Conservation (phyloP, 2,888 invertebrate genomes). For the Gandaritis pyraliata region DNA sequence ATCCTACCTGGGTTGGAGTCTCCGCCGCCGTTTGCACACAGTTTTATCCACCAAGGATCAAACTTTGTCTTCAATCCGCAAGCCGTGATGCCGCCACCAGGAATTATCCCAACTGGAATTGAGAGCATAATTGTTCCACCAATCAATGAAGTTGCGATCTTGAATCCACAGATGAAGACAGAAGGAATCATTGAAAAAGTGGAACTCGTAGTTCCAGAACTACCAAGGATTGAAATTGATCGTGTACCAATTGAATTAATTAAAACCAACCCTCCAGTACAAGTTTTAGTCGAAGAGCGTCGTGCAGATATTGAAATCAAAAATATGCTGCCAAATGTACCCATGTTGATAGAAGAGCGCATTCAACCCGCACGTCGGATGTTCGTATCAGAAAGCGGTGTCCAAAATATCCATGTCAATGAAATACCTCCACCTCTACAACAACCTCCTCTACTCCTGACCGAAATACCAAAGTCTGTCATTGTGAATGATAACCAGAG, state of each 20-base stretch:
- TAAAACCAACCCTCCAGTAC: slow-evolving; percentile 1
- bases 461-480: slow-evolving; percentile 24
- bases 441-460: slow-evolving; percentile 33
- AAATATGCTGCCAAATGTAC: slow-evolving; percentile 22
- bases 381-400: slow-evolving; percentile 23
- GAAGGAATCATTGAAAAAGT: slow-evolving; percentile 26
- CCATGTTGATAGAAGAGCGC: slow-evolving; percentile 25
- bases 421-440: slow-evolving; percentile 38
- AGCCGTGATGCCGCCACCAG: slow-evolving; percentile 39
- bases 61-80: slow-evolving; percentile 58
- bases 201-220: slow-evolving; percentile 20
- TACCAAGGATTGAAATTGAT: slow-evolving; percentile 14
- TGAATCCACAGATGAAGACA: neutral
- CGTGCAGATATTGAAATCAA: slow-evolving; percentile 12
- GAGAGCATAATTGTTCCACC: slow-evolving; percentile 36
- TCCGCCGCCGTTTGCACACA: slow-evolving; percentile 42
- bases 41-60: slow-evolving; percentile 54
- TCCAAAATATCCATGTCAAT: slow-evolving; percentile 11
- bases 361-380: slow-evolving; percentile 11
- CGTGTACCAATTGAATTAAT: neutral
- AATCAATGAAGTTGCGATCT: slow-evolving; percentile 7
- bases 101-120: slow-evolving; percentile 35
- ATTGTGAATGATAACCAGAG: slow-evolving; percentile 29
- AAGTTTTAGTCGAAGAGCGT: neutral
- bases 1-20: slow-evolving; percentile 30